Evolutionary conservation across 2,113 vertebrate genomes (phyloP).

Genomic region (Machaerirhynchus nigripectus): DNA sequence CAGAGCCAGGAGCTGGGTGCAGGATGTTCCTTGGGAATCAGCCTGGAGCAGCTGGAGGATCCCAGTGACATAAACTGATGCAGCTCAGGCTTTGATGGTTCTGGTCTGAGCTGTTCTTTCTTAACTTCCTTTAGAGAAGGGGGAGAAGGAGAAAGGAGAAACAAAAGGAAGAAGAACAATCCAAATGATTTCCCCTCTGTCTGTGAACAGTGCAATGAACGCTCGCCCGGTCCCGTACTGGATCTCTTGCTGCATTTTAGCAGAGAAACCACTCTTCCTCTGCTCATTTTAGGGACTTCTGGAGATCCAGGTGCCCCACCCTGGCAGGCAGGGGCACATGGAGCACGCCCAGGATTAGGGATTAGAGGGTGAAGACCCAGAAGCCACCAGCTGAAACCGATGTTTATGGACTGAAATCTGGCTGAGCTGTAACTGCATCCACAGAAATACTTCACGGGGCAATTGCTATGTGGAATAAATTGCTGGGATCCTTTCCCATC

Average conservation of each 20-base stretch:
- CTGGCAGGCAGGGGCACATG: not conserved
- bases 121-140: not conserved
- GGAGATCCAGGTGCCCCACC: not conserved
- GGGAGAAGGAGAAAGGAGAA: not conserved
- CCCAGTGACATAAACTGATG: not conserved
- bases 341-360: not conserved
- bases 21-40: not conserved
- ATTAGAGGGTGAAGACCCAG: not conserved
- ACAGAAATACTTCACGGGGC: not conserved
- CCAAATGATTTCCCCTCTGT: not conserved
- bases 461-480: not conserved
- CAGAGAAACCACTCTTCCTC: not conserved
- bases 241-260: not conserved
- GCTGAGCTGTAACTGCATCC: not conserved
- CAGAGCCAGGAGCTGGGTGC: not conserved
- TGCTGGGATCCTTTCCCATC: not conserved
- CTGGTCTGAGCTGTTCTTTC: not conserved
- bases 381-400: not conserved
- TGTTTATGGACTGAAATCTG: not conserved
- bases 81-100: not conserved
- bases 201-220: not conserved
- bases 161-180: not conserved
- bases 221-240: not conserved
- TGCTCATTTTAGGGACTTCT: not conserved
- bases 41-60: not conserved